phyloP scores from a whole-genome alignment of 2,113 vertebrate species.

The Atlantisia rogersi region DNA sequence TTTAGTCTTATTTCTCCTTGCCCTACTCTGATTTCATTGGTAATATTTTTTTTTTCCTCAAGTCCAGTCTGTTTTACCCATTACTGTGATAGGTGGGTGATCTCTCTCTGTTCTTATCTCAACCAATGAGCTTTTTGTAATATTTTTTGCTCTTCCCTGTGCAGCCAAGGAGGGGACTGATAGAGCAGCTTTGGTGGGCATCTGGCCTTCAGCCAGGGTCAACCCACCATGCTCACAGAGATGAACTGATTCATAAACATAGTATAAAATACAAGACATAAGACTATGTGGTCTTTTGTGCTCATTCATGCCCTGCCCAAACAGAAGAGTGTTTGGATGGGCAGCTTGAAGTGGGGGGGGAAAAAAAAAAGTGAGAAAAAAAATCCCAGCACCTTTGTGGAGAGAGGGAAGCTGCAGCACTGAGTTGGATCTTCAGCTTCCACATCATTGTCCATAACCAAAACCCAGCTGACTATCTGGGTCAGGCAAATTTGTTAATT shows the following conservation, averaged over 20 bases:
- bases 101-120: too few relatives aligned
- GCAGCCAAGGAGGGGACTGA: too few relatives aligned
- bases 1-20: too few relatives aligned
- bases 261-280: neutral
- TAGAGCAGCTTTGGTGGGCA: too few relatives aligned
- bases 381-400: neutral
- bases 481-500: neutral
- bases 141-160: too few relatives aligned
- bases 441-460: accelerated
- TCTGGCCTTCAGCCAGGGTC: too few relatives aligned
- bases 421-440: neutral
- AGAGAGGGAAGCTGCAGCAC: neutral
- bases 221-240: neutral
- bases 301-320: neutral
- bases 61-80: too few relatives aligned
- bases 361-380: neutral
- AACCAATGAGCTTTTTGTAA: too few relatives aligned
- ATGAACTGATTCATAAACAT: neutral
- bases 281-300: neutral
- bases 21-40: too few relatives aligned
- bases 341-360: neutral
- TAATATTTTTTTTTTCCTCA: too few relatives aligned
- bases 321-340: neutral
- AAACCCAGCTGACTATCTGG: neutral
- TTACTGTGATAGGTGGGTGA: too few relatives aligned